These are phyloP conservation scores for Zophobas morio DNA, from an alignment of 1,140 invertebrate species.

Conservation along the genomic window DNA sequence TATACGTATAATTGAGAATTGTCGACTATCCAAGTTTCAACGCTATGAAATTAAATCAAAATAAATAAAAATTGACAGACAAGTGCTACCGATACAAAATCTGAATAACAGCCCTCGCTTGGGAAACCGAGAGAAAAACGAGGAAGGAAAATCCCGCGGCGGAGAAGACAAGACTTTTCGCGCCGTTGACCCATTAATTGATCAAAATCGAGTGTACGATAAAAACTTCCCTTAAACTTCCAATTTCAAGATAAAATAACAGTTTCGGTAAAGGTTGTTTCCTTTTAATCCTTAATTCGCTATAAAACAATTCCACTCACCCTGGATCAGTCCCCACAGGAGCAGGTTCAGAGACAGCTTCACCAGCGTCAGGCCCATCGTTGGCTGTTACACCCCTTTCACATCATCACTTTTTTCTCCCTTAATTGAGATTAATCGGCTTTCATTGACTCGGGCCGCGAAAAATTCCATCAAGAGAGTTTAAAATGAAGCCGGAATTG, in stretches of 20 bases:
- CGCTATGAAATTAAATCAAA: too few relatives aligned
- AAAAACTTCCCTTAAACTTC: background rate
- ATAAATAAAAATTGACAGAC: too few relatives aligned
- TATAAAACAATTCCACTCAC: constrained; percentile 8
- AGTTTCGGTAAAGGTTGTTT: background rate
- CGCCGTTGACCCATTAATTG: too few relatives aligned
- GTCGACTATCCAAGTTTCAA: too few relatives aligned
- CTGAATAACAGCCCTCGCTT: background rate
- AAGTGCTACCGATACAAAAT: too few relatives aligned
- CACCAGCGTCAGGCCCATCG: constrained; percentile 8
- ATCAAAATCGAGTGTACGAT: too few relatives aligned
- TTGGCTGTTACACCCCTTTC: constrained; percentile 26
- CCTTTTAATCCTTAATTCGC: constrained; percentile 11
- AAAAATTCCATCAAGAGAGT: constrained; percentile 38
- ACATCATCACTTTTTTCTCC: constrained; percentile 24
- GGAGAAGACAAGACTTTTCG: too few relatives aligned
- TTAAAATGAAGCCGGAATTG: constrained; percentile 18
- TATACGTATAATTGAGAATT: too few relatives aligned
- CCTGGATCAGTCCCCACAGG: constrained; percentile 16
- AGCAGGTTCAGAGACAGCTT: constrained; percentile 20
- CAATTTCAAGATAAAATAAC: background rate
- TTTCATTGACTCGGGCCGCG: constrained; percentile 13
- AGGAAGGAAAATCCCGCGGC: too few relatives aligned
- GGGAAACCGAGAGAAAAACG: too few relatives aligned
- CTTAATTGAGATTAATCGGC: constrained; percentile 33